phyloP scores from a whole-genome alignment of 2,113 vertebrate genomes.

The Kryptolebias marmoratus region DNA sequence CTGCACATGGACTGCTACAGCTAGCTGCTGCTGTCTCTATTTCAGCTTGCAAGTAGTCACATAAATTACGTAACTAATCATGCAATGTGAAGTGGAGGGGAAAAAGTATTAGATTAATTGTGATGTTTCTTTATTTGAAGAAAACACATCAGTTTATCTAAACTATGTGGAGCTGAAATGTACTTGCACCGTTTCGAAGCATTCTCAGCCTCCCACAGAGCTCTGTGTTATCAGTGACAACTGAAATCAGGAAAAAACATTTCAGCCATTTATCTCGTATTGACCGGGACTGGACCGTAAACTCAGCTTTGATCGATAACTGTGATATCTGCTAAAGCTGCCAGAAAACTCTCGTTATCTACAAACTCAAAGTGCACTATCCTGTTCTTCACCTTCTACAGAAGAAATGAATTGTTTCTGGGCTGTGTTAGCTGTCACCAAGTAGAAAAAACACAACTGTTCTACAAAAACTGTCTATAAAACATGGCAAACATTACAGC shows the following conservation, averaged over 20 bases:
- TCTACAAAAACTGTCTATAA: neutral
- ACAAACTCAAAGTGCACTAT: slow-evolving; percentile 11
- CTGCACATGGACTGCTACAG: too few species aligned
- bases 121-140: neutral
- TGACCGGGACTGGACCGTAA: slow-evolving; percentile 30
- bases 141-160: neutral
- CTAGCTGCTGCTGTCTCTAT: too few species aligned
- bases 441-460: neutral
- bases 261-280: slow-evolving; percentile 20
- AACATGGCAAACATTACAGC: slow-evolving; percentile 26
- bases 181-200: neutral
- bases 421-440: neutral
- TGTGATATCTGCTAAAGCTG: slow-evolving; percentile 32
- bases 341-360: slow-evolving; percentile 11
- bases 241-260: slow-evolving; percentile 16
- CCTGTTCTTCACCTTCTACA: slow-evolving; percentile 2
- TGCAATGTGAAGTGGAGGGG: too few species aligned
- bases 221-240: slow-evolving; percentile 9
- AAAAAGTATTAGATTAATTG: too few species aligned
- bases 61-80: too few species aligned
- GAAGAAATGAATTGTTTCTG: neutral
- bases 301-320: slow-evolving; percentile 33
- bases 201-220: neutral
- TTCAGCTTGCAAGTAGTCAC: too few species aligned
- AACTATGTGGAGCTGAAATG: neutral